Evolutionary conservation across 1,140 invertebrate species (phyloP).

Genomic region (Pomacea maculata): DNA sequence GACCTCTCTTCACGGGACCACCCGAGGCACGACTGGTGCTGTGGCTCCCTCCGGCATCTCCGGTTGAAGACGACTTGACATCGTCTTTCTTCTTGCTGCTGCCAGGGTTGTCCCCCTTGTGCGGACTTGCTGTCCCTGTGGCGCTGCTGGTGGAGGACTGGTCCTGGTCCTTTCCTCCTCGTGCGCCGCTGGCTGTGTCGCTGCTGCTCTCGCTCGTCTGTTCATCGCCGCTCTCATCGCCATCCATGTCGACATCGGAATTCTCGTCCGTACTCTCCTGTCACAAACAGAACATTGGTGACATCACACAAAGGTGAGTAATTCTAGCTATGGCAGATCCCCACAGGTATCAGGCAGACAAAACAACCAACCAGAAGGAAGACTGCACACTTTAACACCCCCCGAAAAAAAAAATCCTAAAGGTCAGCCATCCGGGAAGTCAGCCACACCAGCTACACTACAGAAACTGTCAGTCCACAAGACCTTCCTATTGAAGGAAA

Average conservation of each 20-base stretch:
- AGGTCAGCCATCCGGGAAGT: too few species aligned
- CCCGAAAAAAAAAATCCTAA: too few species aligned
- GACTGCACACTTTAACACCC: too few species aligned
- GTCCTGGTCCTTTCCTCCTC: not conserved
- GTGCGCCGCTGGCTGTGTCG: slow-evolving; percentile 2
- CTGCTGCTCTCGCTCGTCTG: slow-evolving; percentile 8
- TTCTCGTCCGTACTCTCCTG: slow-evolving; percentile 18
- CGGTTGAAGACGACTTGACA: not conserved
- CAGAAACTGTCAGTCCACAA: too few species aligned
- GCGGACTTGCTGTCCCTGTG: not conserved
- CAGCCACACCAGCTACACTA: too few species aligned
- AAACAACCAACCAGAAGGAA: too few species aligned
- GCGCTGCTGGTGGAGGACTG: not conserved
- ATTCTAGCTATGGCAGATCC: not conserved
- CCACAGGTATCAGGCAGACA: too few species aligned
- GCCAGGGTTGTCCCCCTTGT: not conserved
- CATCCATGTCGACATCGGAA: slow-evolving; percentile 11
- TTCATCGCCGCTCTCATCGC: slow-evolving; percentile 9
- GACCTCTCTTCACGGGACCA: slow-evolving; percentile 31
- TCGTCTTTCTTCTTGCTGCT: slow-evolving; percentile 8
- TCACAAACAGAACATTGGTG: not conserved
- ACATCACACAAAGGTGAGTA: not conserved
- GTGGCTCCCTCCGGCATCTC: not conserved
- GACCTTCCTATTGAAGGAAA: too few species aligned
- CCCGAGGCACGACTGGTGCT: slow-evolving; percentile 68